These are phyloP conservation scores for Australoheros scitulus DNA, from an alignment of 2,113 vertebrate species.

Conservation along the genomic window DNA sequence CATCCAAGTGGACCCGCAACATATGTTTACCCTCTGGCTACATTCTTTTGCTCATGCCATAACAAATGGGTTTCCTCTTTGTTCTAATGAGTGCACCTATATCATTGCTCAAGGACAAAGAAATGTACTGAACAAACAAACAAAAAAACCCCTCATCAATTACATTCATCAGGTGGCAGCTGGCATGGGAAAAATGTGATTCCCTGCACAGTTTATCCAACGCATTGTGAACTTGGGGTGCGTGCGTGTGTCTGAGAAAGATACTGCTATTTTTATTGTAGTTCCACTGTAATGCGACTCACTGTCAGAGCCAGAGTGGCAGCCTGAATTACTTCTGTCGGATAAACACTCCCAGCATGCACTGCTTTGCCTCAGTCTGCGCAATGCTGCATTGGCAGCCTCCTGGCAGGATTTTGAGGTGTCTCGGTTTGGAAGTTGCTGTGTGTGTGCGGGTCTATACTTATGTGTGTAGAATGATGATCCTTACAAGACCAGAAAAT, in stretches of 20 bases:
- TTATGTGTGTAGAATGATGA: slow-evolving; percentile 57
- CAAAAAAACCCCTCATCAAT: neutral
- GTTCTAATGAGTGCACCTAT: slow-evolving; percentile 20
- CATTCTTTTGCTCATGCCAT: slow-evolving; percentile 18
- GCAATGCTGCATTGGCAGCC: slow-evolving; percentile 73
- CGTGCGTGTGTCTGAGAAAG: slow-evolving; percentile 13
- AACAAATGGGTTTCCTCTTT: slow-evolving; percentile 24
- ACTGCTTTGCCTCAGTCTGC: slow-evolving; percentile 70
- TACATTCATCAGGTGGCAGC: slow-evolving; percentile 50
- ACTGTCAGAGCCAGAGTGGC: slow-evolving; percentile 69
- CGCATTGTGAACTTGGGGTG: slow-evolving; percentile 23
- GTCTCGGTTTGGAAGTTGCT: slow-evolving; percentile 61
- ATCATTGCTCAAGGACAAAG: slow-evolving; percentile 33
- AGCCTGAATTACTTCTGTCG: slow-evolving; percentile 71
- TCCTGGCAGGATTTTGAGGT: slow-evolving; percentile 68
- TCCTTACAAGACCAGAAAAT: slow-evolving; percentile 41
- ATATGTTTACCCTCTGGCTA: slow-evolving; percentile 39
- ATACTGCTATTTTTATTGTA: slow-evolving; percentile 66
- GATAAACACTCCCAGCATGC: slow-evolving; percentile 79
- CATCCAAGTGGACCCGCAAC: slow-evolving; percentile 4
- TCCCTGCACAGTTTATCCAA: slow-evolving; percentile 5
- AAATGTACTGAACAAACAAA: slow-evolving; percentile 24
- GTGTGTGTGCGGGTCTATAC: slow-evolving; percentile 20
- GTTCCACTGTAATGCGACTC: slow-evolving; percentile 67
- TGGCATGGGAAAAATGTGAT: slow-evolving; percentile 14